These are phyloP conservation scores for Lepidurus packardi DNA, from an alignment of 1,140 invertebrate species.

Conservation along the genomic window DNA sequence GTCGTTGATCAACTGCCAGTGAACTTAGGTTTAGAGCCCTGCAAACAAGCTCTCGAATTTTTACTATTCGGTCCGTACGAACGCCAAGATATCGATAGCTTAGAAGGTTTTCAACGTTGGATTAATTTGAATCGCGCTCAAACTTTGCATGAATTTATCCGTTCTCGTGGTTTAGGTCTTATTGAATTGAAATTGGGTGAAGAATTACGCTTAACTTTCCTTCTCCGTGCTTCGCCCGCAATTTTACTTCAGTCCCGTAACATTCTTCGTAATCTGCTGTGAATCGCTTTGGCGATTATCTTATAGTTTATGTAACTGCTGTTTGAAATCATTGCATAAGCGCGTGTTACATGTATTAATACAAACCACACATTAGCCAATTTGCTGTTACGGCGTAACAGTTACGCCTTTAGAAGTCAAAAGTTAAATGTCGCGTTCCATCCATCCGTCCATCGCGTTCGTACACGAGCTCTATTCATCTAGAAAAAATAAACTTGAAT, in stretches of 20 bases:
- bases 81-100: background rate
- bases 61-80: background rate
- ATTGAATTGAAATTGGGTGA: background rate
- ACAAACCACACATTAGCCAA: no score
- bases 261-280: background rate
- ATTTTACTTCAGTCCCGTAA: background rate
- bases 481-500: no score
- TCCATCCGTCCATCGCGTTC: no score
- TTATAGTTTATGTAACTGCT: background rate
- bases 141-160: constrained; percentile 3
- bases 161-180: background rate
- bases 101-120: background rate
- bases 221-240: background rate
- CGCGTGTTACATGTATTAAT: no score
- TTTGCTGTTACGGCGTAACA: no score
- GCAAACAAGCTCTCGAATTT: background rate
- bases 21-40: background rate
- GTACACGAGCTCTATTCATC: no score
- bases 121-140: background rate
- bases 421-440: no score
- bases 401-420: no score
- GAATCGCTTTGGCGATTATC: background rate
- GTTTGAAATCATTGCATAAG: background rate
- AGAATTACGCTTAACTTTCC: background rate
- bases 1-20: background rate